phyloP scores from a whole-genome alignment of 2,113 vertebrate species.

The Petrocephalus microphthalmus region DNA sequence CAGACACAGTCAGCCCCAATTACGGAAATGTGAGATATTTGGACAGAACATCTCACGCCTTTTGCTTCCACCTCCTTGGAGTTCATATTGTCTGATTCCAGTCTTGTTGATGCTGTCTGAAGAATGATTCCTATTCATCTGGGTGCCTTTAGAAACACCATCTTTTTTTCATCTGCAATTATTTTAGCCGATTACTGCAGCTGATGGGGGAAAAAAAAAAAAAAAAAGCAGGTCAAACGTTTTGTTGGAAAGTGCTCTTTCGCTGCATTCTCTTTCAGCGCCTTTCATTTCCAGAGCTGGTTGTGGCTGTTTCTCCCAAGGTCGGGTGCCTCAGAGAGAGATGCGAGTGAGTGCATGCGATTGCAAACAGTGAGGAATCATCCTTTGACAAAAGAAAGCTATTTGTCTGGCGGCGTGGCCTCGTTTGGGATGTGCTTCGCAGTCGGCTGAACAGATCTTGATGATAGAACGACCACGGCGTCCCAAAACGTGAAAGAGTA shows the following conservation, averaged over 20 bases:
- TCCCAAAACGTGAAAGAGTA: not conserved
- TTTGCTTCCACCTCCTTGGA: not conserved
- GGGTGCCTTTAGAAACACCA: not conserved
- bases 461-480: not conserved
- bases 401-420: not conserved
- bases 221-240: not conserved
- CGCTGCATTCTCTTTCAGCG: not conserved
- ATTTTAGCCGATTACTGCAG: not conserved
- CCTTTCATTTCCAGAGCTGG: not conserved
- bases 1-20: not conserved
- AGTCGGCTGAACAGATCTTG: not conserved
- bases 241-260: not conserved
- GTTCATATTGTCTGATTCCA: not conserved
- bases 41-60: not conserved
- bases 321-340: not conserved
- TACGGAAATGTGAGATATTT: not conserved
- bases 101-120: not conserved
- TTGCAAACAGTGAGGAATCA: not conserved
- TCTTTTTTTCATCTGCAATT: not conserved
- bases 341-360: not conserved
- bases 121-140: not conserved
- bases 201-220: not conserved
- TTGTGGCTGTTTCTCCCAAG: not conserved
- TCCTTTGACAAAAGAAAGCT: not conserved
- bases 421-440: not conserved